These are phyloP conservation scores for Tipula lateralis DNA, from an alignment of 2,888 invertebrate genomes.

Conservation along the genomic window DNA sequence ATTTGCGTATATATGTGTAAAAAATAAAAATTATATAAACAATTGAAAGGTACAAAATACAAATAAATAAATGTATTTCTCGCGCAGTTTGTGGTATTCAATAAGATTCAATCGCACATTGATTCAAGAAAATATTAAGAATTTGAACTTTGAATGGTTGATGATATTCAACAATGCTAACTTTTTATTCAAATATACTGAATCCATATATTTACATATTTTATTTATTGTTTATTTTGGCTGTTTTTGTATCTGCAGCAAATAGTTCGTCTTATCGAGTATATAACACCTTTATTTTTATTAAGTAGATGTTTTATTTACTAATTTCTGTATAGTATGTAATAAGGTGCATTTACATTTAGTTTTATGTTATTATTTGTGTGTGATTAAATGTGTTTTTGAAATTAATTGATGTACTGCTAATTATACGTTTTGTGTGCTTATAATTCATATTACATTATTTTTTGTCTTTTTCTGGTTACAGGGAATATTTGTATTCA, in stretches of 20 bases:
- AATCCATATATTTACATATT: neutral
- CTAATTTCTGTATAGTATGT: neutral
- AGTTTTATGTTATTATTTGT: neutral
- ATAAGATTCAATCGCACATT: neutral
- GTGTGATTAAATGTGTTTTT: too few species aligned
- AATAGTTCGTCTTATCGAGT: neutral
- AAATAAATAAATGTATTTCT: neutral
- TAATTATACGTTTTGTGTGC: neutral
- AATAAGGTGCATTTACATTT: neutral
- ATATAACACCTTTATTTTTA: neutral
- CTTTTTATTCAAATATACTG: neutral
- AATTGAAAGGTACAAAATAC: neutral
- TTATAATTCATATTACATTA: neutral
- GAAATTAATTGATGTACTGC: neutral
- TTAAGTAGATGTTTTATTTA: neutral
- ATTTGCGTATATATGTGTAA: neutral
- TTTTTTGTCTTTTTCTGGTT: slow-evolving; percentile 11
- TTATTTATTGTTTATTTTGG: neutral
- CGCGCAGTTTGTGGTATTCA: neutral
- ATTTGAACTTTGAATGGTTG: slow-evolving; percentile 9
- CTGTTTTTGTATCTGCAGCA: neutral
- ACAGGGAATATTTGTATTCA: slow-evolving; percentile 7
- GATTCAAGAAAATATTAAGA: neutral
- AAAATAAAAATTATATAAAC: too few species aligned
- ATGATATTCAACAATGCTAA: neutral